Conservation (phyloP, 2,888 invertebrate species). For the Pristionchus mayeri region DNA sequence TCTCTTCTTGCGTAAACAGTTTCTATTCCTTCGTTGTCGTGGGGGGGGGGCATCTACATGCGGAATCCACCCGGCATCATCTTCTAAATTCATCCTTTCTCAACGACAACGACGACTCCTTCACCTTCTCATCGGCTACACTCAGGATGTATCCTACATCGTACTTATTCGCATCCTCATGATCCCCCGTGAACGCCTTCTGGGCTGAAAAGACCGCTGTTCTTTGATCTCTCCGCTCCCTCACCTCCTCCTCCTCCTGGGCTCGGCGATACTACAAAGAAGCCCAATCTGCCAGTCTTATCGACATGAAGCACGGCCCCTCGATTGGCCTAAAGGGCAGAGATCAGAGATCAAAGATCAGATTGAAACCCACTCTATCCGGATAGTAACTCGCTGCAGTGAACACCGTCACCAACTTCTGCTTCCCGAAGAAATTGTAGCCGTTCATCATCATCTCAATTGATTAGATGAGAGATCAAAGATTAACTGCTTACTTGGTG, state of each 20-base stretch:
- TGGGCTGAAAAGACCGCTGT: background rate
- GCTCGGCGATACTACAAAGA: background rate
- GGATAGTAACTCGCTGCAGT: constrained; percentile 18
- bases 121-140: background rate
- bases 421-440: background rate
- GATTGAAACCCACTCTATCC: background rate
- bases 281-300: background rate
- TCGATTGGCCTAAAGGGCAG: constrained; percentile 19
- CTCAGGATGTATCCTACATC: background rate
- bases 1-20: background rate
- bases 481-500: constrained; percentile 8
- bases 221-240: background rate
- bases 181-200: background rate
- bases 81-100: background rate
- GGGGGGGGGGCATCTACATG: background rate
- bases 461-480: too few relatives aligned
- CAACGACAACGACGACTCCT: too few relatives aligned
- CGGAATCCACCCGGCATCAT: background rate
- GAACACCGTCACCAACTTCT: background rate
- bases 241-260: background rate
- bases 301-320: background rate
- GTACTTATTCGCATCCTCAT: background rate
- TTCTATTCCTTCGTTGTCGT: background rate
- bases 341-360: constrained; percentile 22
- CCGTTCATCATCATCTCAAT: constrained; percentile 39